phyloP scores from a whole-genome alignment of 35 echinoderm and acorn worm species.

The Apostichopus japonicus region DNA sequence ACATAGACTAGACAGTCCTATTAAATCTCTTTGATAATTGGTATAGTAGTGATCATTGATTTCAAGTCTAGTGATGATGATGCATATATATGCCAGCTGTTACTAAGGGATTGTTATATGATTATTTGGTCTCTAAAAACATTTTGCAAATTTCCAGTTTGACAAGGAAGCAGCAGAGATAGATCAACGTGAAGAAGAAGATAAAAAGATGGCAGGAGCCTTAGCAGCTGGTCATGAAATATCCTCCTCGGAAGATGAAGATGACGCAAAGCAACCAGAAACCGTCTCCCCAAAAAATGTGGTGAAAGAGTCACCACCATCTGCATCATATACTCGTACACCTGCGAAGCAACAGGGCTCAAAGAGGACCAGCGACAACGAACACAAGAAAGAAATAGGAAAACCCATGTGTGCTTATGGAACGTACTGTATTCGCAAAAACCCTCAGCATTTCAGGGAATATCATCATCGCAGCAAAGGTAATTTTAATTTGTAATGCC shows the following conservation, averaged over 20 bases:
- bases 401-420: slow-evolving; percentile 34
- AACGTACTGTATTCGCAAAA: slow-evolving; percentile 67
- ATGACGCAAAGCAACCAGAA: slow-evolving; percentile 17
- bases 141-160: slow-evolving; percentile 54
- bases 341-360: no score
- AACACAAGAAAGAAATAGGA: no score
- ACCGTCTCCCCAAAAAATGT: not conserved
- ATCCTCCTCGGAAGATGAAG: slow-evolving; percentile 80
- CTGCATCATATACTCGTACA: not conserved
- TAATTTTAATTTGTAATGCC: not conserved
- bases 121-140: no score
- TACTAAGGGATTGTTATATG: no score
- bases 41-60: no score
- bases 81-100: no score
- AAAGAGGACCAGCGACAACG: no score
- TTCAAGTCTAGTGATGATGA: no score
- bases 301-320: not conserved
- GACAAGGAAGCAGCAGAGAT: slow-evolving; percentile 47
- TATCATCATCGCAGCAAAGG: slow-evolving; percentile 59
- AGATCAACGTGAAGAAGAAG: slow-evolving; percentile 47
- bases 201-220: slow-evolving; percentile 60
- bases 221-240: slow-evolving; percentile 76
- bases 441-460: slow-evolving; percentile 52
- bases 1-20: no score
- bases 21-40: no score